Evolutionary conservation across 2,113 vertebrate genomes (phyloP).

Genomic region (Menidia beryllina): DNA sequence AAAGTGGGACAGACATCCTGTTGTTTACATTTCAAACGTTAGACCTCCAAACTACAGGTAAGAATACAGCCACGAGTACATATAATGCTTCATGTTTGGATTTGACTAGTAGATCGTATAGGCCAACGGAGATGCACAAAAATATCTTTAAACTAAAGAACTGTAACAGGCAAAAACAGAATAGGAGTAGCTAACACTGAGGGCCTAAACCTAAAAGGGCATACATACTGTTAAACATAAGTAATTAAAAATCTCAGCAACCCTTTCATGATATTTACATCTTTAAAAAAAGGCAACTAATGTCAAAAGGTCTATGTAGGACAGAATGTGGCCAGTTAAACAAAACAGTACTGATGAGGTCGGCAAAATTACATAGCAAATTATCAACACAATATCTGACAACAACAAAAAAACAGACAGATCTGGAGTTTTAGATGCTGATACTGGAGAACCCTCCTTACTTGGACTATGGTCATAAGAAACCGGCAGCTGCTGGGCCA

Average conservation of each 20-base stretch:
- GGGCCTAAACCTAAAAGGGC: too few species aligned
- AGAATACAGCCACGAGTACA: not conserved
- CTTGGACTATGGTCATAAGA: not conserved
- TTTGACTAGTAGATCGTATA: not conserved
- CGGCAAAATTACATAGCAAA: not conserved
- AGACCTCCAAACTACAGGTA: slow-evolving; percentile 11
- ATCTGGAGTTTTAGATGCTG: not conserved
- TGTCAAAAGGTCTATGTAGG: not conserved
- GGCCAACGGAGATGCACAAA: not conserved
- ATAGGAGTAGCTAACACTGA: too few species aligned
- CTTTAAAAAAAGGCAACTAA: too few species aligned
- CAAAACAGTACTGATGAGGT: not conserved
- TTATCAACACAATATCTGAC: not conserved
- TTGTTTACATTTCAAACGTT: slow-evolving; percentile 25
- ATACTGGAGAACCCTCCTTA: not conserved
- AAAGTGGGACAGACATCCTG: slow-evolving; percentile 5
- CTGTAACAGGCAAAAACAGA: too few species aligned
- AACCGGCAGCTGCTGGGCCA: not conserved
- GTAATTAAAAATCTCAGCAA: too few species aligned
- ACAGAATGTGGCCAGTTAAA: not conserved
- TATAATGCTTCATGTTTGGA: not conserved
- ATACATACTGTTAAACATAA: too few species aligned
- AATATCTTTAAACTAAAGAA: not conserved
- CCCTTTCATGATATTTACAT: too few species aligned
- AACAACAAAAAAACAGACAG: not conserved